Evolutionary conservation across 2,113 vertebrate genomes (phyloP).

Genomic region (Micronycteris hirsuta): DNA sequence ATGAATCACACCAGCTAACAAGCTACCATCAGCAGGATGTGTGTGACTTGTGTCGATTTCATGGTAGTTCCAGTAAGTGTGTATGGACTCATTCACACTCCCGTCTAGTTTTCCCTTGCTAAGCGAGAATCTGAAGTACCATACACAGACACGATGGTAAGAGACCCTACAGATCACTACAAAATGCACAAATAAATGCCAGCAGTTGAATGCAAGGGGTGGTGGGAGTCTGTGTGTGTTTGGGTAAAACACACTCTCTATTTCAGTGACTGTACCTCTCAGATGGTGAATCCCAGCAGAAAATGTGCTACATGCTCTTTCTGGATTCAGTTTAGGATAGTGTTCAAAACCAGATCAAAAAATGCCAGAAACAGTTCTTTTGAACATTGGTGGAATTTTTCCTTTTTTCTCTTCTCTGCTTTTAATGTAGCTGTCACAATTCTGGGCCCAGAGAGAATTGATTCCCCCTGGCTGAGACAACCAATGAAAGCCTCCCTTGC

Average conservation of each 20-base stretch:
- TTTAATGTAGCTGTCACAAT: neutral
- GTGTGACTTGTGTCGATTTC: neutral
- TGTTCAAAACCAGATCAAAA: neutral
- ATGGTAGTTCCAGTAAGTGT: neutral
- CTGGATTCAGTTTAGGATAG: neutral
- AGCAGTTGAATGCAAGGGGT: neutral
- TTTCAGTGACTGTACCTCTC: neutral
- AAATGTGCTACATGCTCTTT: neutral
- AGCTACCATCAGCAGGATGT: neutral
- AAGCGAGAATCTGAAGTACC: neutral
- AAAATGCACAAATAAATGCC: neutral
- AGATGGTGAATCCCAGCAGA: neutral
- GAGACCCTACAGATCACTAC: neutral
- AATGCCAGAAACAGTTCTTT: neutral
- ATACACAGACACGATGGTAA: neutral
- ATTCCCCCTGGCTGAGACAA: neutral
- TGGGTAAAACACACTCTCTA: neutral
- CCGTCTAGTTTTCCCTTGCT: neutral
- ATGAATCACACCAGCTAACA: neutral
- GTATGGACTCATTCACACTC: neutral
- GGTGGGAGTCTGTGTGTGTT: neutral
- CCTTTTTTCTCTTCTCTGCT: neutral
- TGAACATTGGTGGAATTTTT: neutral
- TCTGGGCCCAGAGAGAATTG: neutral
- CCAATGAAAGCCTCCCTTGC: neutral